Evolutionary conservation across 2,113 vertebrate species (phyloP).

Genomic region (Corvus cornix): DNA sequence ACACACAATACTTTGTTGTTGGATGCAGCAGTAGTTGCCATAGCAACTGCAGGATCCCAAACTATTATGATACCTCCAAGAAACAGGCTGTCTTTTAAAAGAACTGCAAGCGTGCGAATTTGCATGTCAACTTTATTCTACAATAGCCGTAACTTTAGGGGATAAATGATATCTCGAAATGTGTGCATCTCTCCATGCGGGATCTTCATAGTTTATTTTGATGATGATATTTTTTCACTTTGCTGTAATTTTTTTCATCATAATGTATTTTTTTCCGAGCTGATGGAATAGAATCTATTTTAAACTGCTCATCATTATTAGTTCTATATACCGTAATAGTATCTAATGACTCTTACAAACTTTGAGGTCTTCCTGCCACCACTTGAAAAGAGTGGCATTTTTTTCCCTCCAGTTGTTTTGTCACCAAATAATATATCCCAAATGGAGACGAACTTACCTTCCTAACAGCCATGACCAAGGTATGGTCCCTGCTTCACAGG

Average conservation of each 20-base stretch:
- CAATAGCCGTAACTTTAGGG: neutral
- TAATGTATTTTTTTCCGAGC: neutral
- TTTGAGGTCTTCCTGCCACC: neutral
- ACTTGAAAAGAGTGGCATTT: neutral
- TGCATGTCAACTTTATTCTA: neutral
- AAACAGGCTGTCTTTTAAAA: conserved; percentile 21
- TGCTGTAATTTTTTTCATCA: neutral
- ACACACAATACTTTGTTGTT: conserved; percentile 61
- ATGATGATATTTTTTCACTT: neutral
- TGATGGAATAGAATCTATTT: neutral
- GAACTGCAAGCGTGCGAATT: neutral
- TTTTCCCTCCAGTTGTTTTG: neutral
- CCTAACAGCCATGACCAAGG: neutral
- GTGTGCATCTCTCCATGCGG: neutral
- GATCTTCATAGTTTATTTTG: neutral
- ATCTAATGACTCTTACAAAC: neutral
- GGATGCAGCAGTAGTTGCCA: conserved; percentile 56
- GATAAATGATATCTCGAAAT: neutral
- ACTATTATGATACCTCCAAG: conserved; percentile 51
- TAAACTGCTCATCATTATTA: neutral
- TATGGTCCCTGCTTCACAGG: neutral
- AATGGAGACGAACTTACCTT: neutral
- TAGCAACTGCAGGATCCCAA: conserved; percentile 68
- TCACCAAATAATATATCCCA: neutral
- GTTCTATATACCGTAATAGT: neutral